Evolutionary conservation across 2,888 invertebrate genomes (phyloP), one percentile per base, ranked within the genome.

Genomic region (Rhimphoctona megacephalus): DNA sequence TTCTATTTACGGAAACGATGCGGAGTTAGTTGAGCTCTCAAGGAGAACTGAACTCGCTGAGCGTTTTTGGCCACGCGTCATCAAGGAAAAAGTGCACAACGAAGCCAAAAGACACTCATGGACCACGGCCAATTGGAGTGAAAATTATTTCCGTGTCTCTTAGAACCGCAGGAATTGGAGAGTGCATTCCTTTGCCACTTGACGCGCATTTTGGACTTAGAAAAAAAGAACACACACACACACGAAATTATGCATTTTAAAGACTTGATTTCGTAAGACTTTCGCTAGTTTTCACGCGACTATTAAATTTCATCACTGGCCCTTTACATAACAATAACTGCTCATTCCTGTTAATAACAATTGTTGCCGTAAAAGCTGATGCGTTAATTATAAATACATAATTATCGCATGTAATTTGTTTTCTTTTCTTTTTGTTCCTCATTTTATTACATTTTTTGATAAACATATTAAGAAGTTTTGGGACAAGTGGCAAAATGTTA

Each of bases 1-100:
- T 80, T 83, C 86, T 86, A 86, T 86, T 86, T 86, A 73, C 72
- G 76, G 83, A 74, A 86, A 77, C 80, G 83, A 81, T 64, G 83
- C 82, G 74, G 74, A 66, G 80, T 61, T 54, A 72, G 66, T 25
- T 46, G 39, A 64, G 19, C 54, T 57, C 46, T 33, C 52, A 19
- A 33, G 54, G 66, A 73, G 78, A 78, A 39, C 57, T 39, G 54
- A 11, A 7, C n/a, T 81, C 36, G 49, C 22, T 14, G 57, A 46
- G 39, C 49, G 33, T 61, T 52, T 76, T 57, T 64, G 57, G 66
- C 43, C 54, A 54, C 74, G 69, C 70, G 72, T 73, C 74, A 70
- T 79, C 79, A 46, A 73, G 72, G 77, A 52, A 46, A 82, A 81
- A 74, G 69, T 39, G 33, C 52, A 81, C 22, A 57, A 67, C 67